Conservation (phyloP, 1,140 invertebrate species). For the Apis mellifera region DNA sequence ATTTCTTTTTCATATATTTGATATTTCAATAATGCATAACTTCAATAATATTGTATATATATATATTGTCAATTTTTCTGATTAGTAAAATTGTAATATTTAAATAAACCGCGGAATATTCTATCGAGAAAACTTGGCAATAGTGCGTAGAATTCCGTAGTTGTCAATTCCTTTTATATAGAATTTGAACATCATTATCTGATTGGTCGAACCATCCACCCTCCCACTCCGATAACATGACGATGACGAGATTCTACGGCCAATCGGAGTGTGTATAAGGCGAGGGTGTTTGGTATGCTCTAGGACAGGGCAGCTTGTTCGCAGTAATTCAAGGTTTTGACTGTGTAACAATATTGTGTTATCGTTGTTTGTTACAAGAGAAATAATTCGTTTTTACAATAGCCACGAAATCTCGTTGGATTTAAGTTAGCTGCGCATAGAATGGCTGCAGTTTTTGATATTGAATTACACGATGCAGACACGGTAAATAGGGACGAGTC, state of each 20-base stretch:
- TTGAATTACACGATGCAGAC: slow-evolving; percentile 90
- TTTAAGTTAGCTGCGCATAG: slow-evolving; percentile 53
- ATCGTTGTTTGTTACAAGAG: slow-evolving; percentile 15
- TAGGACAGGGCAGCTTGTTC: slow-evolving; percentile 46
- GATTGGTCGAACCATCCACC: slow-evolving; percentile 37
- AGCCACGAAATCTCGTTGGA: background rate
- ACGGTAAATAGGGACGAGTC: slow-evolving; percentile 84
- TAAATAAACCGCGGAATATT: slow-evolving; percentile 20
- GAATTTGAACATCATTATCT: background rate
- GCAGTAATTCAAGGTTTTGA: slow-evolving; percentile 50
- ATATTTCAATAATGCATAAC: background rate
- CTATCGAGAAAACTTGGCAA: slow-evolving; percentile 5
- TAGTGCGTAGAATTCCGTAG: slow-evolving; percentile 4
- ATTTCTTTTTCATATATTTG: background rate
- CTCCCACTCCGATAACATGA: slow-evolving; percentile 32
- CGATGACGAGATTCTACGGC: slow-evolving; percentile 21
- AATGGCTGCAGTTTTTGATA: slow-evolving; percentile 93
- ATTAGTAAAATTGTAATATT: slow-evolving; percentile 1
- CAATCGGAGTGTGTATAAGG: slow-evolving; percentile 26
- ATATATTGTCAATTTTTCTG: background rate
- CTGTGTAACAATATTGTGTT: slow-evolving; percentile 51
- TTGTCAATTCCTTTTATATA: slow-evolving; percentile 19
- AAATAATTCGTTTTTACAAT: slow-evolving; percentile 10
- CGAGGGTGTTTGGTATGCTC: slow-evolving; percentile 49
- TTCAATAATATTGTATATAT: background rate